Evolutionary conservation across 1,140 invertebrate species (phyloP), one percentile per base, ranked within the genome.

Genomic region (Galleria mellonella): DNA sequence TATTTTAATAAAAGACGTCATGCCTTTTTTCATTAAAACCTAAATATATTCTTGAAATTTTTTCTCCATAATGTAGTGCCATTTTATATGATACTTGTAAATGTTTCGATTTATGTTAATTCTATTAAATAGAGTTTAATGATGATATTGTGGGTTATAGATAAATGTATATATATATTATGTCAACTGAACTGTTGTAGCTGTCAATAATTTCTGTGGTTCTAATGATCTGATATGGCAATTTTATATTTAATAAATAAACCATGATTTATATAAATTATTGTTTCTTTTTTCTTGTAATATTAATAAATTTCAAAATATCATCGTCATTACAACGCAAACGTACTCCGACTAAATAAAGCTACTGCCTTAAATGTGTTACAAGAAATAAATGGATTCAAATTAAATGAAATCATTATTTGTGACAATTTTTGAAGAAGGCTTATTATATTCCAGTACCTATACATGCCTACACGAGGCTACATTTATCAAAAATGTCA

Each of bases 241-340:
- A 70, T 79, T 82, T 79, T 79, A 77, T 82, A 82, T 77, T 72
- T 64, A 70, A 67, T 74, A 75, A 77, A 76, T 63, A 65, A 78
- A 72, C 72, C 73, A 75, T 61, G 57, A 48, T 76, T 74, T 77
- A 63, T 74, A 75, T 52, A 48, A 64, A 27, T 10, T 9, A 13
- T 23, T 9, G 14, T 29, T 11, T 51, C 42, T 55, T 46, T 33
- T 49, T 55, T 42, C 0, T n/a, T n/a, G n/a, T n/a, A n/a, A n/a
- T n/a, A n/a, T n/a, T n/a, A n/a, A n/a, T n/a, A n/a, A n/a, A n/a
- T n/a, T n/a, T n/a, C n/a, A n/a, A n/a, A n/a, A n/a, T n/a, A n/a
- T n/a, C n/a, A n/a, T n/a, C n/a, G n/a, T n/a, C n/a, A n/a, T n/a
- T n/a, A n/a, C n/a, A n/a, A n/a, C n/a, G n/a, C n/a, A n/a, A n/a